These are phyloP conservation scores for Ectemnius continuus DNA, from an alignment of 2,888 invertebrate species.

Conservation along the genomic window DNA sequence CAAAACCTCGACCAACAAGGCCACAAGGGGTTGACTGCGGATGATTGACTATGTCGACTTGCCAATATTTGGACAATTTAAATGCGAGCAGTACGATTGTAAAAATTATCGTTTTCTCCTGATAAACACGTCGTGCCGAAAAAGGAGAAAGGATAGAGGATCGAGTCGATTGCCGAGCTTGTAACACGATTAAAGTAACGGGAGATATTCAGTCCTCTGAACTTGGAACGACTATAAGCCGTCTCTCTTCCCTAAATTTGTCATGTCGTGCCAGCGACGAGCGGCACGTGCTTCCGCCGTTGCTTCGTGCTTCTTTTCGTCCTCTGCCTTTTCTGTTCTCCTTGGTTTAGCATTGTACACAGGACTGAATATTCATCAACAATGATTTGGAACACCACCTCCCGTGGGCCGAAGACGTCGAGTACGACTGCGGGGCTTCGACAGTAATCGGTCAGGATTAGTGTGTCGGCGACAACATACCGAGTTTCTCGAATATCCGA, in stretches of 20 bases:
- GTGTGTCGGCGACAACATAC: constrained; percentile 13
- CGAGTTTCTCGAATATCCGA: constrained; percentile 8
- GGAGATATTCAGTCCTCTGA: constrained; percentile 47
- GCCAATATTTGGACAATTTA: too few relatives aligned
- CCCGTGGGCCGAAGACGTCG: constrained; percentile 40
- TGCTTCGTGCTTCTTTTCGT: not conserved
- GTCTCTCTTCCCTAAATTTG: constrained; percentile 10
- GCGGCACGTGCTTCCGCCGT: constrained; percentile 21
- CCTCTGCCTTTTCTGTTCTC: not conserved
- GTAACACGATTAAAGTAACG: not conserved
- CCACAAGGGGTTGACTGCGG: too few relatives aligned
- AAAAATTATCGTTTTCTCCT: not conserved
- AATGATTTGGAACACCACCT: constrained; percentile 51
- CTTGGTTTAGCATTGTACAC: constrained; percentile 44
- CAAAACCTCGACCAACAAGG: too few relatives aligned
- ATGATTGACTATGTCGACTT: too few relatives aligned
- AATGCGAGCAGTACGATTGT: too few relatives aligned
- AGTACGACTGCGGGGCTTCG: constrained; percentile 25
- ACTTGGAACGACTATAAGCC: constrained; percentile 50
- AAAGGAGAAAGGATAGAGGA: constrained; percentile 12
- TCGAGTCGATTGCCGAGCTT: constrained; percentile 8
- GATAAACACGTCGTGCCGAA: not conserved
- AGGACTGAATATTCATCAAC: constrained; percentile 47
- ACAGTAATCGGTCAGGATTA: constrained; percentile 42
- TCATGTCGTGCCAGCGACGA: constrained; percentile 31